These are phyloP conservation scores for Ceyx erithaca DNA, from an alignment of 2,797 vertebrate genomes.

Conservation along the genomic window DNA sequence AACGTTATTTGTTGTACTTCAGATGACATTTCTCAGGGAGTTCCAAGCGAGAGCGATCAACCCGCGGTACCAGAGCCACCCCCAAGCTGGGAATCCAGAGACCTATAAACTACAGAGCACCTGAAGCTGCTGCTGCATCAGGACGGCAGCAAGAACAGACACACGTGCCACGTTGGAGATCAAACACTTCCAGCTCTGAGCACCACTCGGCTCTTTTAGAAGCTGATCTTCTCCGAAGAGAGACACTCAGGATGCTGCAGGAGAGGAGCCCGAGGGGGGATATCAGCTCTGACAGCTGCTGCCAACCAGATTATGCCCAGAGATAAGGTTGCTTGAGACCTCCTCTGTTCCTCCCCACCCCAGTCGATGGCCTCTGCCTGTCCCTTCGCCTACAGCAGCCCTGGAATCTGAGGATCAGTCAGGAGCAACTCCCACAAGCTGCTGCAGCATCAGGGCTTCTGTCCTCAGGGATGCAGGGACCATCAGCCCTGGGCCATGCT, in stretches of 20 bases:
- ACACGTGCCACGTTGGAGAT: neutral
- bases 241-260: neutral
- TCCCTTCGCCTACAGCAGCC: neutral
- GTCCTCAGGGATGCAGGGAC: rapidly evolving
- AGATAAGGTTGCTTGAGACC: neutral
- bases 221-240: neutral
- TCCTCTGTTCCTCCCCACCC: neutral
- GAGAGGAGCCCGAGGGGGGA: neutral
- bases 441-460: neutral
- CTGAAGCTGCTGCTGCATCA: slow-evolving; percentile 2
- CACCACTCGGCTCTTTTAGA: neutral
- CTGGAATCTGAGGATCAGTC: neutral
- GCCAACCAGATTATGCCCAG: neutral
- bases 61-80: neutral
- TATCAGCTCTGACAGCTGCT: neutral
- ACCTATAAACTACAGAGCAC: neutral
- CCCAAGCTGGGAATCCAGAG: neutral
- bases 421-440: neutral
- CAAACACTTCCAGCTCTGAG: neutral
- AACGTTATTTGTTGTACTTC: slow-evolving; percentile 65
- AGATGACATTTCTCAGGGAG: slow-evolving; percentile 45
- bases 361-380: neutral
- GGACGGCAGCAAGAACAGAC: neutral
- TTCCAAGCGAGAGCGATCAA: slow-evolving; percentile 30
- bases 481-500: rapidly evolving